Percentiles rank a stretch among this genome's conserved stretches.
Conservation (phyloP, 2,113 vertebrate species). For the Zingel zingel region DNA sequence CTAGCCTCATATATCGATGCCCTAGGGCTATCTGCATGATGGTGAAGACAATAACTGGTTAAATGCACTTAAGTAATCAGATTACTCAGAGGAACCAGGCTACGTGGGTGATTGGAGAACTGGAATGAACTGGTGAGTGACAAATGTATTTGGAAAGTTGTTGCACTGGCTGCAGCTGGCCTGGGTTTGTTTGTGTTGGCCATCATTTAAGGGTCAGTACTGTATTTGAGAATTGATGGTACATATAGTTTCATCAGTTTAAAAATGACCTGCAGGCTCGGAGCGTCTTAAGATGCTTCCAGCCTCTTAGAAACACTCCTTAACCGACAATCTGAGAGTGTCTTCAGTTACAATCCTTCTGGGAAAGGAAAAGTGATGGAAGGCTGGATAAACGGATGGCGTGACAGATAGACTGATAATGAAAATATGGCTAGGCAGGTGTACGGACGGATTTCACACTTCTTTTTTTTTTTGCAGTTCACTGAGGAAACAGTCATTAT, state of each 20-base stretch:
- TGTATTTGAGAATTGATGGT: too few relatives aligned
- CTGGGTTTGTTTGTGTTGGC: too few relatives aligned
- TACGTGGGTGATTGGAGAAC: too few relatives aligned
- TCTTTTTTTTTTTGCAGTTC: constrained; percentile 32
- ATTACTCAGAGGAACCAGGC: background rate
- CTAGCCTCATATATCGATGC: too few relatives aligned
- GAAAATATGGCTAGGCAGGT: background rate
- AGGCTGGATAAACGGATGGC: background rate
- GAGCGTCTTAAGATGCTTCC: background rate
- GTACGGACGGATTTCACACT: constrained; percentile 49
- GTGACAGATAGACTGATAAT: background rate
- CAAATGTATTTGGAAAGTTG: too few relatives aligned
- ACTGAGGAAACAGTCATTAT: constrained; percentile 68
- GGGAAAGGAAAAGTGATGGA: background rate
- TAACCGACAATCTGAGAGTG: background rate
- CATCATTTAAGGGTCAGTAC: too few relatives aligned
- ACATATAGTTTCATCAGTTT: too few relatives aligned
- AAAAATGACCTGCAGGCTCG: background rate
- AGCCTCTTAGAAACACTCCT: background rate
- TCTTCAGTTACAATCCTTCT: background rate
- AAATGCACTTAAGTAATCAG: background rate
- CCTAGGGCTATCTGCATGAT: too few relatives aligned
- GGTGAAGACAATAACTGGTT: background rate
- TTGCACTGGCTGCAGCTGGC: too few relatives aligned
- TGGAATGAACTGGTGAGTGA: too few relatives aligned